Evolutionary conservation across 2,797 vertebrate genomes (phyloP).

Genomic region (Sebastes kiyomatsui): DNA sequence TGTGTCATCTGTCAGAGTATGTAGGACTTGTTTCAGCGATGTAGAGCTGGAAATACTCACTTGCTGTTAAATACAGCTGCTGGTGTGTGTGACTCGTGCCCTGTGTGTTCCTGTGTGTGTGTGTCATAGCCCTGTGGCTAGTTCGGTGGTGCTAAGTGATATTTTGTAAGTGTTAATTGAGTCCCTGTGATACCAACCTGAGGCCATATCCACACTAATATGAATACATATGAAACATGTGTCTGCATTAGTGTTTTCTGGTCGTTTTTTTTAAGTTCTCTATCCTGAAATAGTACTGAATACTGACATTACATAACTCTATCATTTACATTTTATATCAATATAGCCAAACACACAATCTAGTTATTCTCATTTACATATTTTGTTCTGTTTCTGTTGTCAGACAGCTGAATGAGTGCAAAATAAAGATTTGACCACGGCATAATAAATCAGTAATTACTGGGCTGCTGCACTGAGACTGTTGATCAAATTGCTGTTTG

Average conservation of each 20-base stretch:
- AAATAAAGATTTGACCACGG: neutral
- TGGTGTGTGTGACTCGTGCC: neutral
- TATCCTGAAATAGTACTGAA: too few species aligned
- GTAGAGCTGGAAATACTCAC: slow-evolving; percentile 21
- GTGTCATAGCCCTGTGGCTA: slow-evolving; percentile 13
- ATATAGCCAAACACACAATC: neutral
- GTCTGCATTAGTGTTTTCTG: neutral
- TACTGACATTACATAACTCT: neutral
- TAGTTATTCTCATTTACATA: neutral
- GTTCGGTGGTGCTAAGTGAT: slow-evolving; percentile 41
- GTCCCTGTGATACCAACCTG: slow-evolving; percentile 12
- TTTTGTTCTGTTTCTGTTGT: neutral
- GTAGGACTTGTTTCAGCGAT: slow-evolving; percentile 8
- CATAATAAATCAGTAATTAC: neutral
- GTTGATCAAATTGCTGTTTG: neutral
- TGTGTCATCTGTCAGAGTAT: slow-evolving; percentile 45
- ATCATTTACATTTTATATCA: neutral
- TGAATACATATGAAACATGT: neutral
- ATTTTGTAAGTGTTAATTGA: slow-evolving; percentile 52
- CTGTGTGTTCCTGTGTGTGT: neutral
- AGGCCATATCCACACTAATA: slow-evolving; percentile 1
- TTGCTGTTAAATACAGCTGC: neutral
- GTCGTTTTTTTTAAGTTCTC: neutral
- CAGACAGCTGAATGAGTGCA: neutral
- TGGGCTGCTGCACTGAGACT: neutral